These are phyloP conservation scores for Pterocles burchelli DNA, from an alignment of 2,113 vertebrate species.

Conservation along the genomic window DNA sequence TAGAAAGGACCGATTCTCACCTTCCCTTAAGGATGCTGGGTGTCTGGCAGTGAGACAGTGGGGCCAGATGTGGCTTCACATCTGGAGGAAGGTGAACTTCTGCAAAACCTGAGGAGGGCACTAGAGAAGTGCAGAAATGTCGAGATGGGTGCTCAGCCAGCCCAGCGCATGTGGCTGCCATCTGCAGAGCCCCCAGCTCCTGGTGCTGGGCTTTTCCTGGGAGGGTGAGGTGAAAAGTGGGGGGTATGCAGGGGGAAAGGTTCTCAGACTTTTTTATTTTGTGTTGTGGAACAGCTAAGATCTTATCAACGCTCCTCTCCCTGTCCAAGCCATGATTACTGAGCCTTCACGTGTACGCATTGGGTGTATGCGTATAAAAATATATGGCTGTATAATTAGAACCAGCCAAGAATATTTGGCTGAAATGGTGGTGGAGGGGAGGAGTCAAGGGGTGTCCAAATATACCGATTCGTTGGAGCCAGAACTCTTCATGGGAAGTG, in stretches of 20 bases:
- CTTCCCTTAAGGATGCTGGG: not conserved
- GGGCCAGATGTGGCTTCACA: rapidly evolving
- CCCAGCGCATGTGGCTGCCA: slow-evolving; percentile 8
- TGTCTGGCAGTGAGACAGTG: not conserved
- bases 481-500: slow-evolving; percentile 44
- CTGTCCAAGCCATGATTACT: not conserved
- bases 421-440: not conserved
- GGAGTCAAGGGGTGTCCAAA: not conserved
- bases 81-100: slow-evolving; percentile 13
- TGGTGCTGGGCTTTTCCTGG: not conserved
- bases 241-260: not conserved
- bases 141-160: rapidly evolving
- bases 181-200: not conserved
- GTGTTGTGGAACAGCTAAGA: not conserved
- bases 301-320: slow-evolving; percentile 37
- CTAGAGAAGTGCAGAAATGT: slow-evolving; percentile 40
- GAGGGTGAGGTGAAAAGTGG: not conserved
- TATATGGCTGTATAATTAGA: slow-evolving; percentile 60
- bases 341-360: not conserved
- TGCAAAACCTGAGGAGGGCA: slow-evolving; percentile 59
- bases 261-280: not conserved
- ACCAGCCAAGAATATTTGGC: slow-evolving; percentile 54
- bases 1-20: not conserved
- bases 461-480: not conserved
- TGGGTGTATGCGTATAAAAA: slow-evolving; percentile 16